Evolutionary conservation across 2,888 invertebrate genomes (phyloP), one percentile per base, ranked within the genome.

Genomic region (Agriopis marginaria): DNA sequence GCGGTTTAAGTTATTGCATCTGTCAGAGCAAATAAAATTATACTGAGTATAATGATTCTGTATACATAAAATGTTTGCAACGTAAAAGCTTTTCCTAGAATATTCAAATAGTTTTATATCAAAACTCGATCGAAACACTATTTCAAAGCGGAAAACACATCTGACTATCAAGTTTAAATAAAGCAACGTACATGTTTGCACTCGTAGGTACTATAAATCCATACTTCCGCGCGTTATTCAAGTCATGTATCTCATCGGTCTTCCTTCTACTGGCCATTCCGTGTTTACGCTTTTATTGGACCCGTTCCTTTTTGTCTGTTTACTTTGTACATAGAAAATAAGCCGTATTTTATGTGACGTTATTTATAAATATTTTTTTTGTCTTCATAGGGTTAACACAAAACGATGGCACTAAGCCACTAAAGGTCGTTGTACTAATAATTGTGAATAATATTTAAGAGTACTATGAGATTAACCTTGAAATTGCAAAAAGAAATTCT

Each of bases 201-300:
- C 70, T 70, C 70, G 72, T 69, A 66, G 71, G 70, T 71, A 72
- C 75, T 72, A 77, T 77, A 79, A 80, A 79, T 81, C 77, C 74
- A 76, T 77, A 79, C 75, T 74, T 76, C 71, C 74, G 75, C 72
- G 77, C 73, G 78, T 75, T 76, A 82, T 82, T 83, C 81, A 66
- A 80, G 83, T 80, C 83, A 82, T 82, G 83, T 80, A 79, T 79
- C 80, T 79, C 80, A 81, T 82, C 80, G 78, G 79, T 81, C 80
- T 80, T 79, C 80, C 75, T 77, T 76, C 77, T 71, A 78, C 79
- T 77, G 75, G 78, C 75, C 79, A 76, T 82, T 81, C 76, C 72
- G 76, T 74, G 76, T 76, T 74, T 77, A 77, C 75, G 73, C 73
- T 76, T 82, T 79, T 82, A 79, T 80, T 82, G 79, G 78, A 74